These are phyloP conservation scores for Heteromurus nitidus DNA, from an alignment of 2,888 invertebrate species.

Conservation along the genomic window DNA sequence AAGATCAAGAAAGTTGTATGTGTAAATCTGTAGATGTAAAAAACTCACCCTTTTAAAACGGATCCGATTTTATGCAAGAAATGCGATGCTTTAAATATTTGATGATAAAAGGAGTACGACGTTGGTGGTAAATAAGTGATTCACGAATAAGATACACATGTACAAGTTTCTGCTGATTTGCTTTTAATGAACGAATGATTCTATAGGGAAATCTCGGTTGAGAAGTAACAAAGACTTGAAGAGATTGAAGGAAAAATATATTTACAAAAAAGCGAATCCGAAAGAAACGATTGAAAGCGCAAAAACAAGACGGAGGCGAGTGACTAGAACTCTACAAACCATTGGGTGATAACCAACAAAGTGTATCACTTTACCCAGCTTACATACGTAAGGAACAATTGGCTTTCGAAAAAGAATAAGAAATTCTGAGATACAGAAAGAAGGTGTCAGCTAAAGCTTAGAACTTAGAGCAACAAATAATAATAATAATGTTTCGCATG, in stretches of 20 bases:
- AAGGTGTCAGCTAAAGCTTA: background rate
- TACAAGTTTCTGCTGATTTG: conserved; percentile 47
- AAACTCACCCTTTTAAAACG: conserved; percentile 19
- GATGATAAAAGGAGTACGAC: conserved; percentile 27
- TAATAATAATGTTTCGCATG: too few relatives aligned
- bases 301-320: background rate
- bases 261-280: background rate
- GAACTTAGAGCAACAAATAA: too few relatives aligned
- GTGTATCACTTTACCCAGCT: too few relatives aligned
- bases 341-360: too few relatives aligned
- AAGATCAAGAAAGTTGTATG: conserved; percentile 24
- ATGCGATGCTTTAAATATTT: conserved; percentile 55
- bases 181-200: conserved; percentile 33
- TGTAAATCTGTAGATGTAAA: too few relatives aligned
- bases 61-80: conserved; percentile 58
- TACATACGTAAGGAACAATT: too few relatives aligned
- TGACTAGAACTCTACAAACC: conserved; percentile 12
- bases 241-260: too few relatives aligned
- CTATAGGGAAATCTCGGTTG: conserved; percentile 52
- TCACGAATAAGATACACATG: background rate
- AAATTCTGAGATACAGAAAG: too few relatives aligned
- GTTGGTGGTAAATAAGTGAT: conserved; percentile 37
- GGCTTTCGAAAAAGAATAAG: too few relatives aligned
- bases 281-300: background rate
- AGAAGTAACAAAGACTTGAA: too few relatives aligned